phyloP scores from a whole-genome alignment of 2,797 vertebrate genomes.

The Tragopan temminckii region DNA sequence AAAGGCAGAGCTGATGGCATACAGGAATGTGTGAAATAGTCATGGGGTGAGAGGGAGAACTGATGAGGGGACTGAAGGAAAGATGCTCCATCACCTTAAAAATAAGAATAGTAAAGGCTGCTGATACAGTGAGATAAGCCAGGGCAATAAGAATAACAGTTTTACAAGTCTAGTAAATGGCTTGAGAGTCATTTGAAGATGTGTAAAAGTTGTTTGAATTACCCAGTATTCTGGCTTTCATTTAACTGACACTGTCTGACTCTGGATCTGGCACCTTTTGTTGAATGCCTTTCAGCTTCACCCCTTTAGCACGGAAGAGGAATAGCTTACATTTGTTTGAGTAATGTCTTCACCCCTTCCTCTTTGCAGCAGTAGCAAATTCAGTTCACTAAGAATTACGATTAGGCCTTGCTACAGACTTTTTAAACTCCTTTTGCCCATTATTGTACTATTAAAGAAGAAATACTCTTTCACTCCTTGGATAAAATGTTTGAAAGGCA shows the following conservation, averaged over 20 bases:
- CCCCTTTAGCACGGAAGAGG: background rate
- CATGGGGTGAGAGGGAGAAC: background rate
- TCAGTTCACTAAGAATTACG: background rate
- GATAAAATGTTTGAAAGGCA: background rate
- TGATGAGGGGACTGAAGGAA: background rate
- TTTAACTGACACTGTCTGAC: background rate
- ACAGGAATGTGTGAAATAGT: fast-evolving
- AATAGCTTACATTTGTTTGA: background rate
- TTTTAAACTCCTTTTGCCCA: background rate
- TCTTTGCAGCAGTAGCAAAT: background rate
- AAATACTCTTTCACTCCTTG: background rate
- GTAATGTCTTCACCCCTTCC: background rate
- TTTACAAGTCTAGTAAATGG: background rate
- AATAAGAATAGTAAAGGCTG: fast-evolving
- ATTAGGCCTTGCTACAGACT: background rate
- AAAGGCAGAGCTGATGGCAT: background rate
- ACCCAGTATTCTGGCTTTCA: background rate
- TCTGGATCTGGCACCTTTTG: background rate
- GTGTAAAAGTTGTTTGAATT: background rate
- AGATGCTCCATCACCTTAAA: background rate
- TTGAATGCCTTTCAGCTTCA: background rate
- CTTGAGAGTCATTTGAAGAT: background rate
- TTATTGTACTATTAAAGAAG: background rate
- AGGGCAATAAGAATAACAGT: background rate
- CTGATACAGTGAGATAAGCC: background rate